phyloP scores from a whole-genome alignment of 2,888 invertebrate genomes.

The Ferdinandea cuprea region DNA sequence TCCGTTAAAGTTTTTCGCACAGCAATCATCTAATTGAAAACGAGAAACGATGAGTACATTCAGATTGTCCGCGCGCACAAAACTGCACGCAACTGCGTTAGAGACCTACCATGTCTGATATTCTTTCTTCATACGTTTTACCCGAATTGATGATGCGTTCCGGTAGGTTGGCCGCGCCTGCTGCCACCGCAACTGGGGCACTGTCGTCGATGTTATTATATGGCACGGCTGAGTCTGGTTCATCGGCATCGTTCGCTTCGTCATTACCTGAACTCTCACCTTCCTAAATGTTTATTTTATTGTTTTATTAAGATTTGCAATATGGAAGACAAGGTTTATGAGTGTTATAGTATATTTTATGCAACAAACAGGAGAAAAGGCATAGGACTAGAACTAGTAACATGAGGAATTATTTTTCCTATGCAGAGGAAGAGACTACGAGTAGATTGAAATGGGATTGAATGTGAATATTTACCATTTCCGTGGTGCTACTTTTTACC shows the following conservation, averaged over 20 bases:
- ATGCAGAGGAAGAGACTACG: slow-evolving; percentile 29
- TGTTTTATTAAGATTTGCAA: slow-evolving; percentile 45
- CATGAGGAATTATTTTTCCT: slow-evolving; percentile 44
- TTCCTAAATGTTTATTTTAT: slow-evolving; percentile 80
- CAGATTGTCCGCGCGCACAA: slow-evolving; percentile 39
- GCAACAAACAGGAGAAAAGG: slow-evolving; percentile 11
- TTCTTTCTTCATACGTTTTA: slow-evolving; percentile 86
- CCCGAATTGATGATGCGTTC: slow-evolving; percentile 76
- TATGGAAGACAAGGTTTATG: slow-evolving; percentile 5
- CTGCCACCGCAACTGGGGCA: slow-evolving; percentile 78
- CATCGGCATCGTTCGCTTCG: slow-evolving; percentile 44
- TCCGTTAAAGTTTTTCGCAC: slow-evolving; percentile 95
- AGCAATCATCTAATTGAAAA: slow-evolving; percentile 89
- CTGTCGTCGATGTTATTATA: slow-evolving; percentile 76
- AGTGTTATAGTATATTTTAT: slow-evolving; percentile 6
- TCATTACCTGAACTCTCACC: slow-evolving; percentile 80
- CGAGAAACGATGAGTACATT: slow-evolving; percentile 62
- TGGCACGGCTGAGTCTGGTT: not conserved
- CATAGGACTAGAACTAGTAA: slow-evolving; percentile 5
- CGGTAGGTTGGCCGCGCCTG: slow-evolving; percentile 76
- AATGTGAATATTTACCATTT: slow-evolving; percentile 70
- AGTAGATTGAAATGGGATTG: slow-evolving; percentile 9
- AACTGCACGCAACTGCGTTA: slow-evolving; percentile 46
- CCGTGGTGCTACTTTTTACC: slow-evolving; percentile 67
- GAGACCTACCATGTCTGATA: slow-evolving; percentile 87